Conservation (phyloP, 2,113 vertebrate genomes). For the Gyps fulvus region DNA sequence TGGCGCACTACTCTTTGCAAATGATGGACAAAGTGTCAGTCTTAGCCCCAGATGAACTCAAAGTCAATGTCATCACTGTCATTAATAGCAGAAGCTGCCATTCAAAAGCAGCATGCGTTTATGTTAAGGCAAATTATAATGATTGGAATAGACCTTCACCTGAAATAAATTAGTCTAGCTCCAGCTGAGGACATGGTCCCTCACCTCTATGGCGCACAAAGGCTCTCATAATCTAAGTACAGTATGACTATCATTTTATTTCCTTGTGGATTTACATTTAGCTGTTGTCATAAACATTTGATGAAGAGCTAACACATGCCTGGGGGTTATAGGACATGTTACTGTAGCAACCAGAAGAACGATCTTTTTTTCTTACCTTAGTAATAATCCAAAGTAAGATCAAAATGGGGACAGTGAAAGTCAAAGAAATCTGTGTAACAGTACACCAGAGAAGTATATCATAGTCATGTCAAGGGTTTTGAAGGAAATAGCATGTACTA, state of each 20-base stretch:
- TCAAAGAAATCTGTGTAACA: not conserved
- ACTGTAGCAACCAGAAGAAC: not conserved
- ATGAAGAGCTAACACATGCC: not conserved
- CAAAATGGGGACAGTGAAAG: not conserved
- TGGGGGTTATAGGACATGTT: not conserved
- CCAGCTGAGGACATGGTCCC: not conserved
- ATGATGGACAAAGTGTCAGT: not conserved
- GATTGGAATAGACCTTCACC: not conserved
- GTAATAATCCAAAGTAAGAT: not conserved
- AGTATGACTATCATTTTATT: not conserved
- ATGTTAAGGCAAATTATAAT: not conserved
- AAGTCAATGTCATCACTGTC: not conserved
- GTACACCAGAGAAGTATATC: not conserved
- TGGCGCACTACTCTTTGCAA: not conserved
- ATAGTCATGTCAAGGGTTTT: not conserved
- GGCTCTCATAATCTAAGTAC: not conserved
- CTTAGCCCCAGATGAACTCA: not conserved
- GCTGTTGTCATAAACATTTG: not conserved
- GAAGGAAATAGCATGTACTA: not conserved
- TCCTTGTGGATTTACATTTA: not conserved
- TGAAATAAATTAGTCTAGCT: not conserved
- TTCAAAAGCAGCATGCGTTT: not conserved
- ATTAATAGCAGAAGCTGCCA: not conserved
- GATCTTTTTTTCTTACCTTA: not conserved
- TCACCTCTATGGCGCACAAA: not conserved